phyloP scores from a whole-genome alignment of 2,888 invertebrate genomes.

The Luffia ferchaultella region DNA sequence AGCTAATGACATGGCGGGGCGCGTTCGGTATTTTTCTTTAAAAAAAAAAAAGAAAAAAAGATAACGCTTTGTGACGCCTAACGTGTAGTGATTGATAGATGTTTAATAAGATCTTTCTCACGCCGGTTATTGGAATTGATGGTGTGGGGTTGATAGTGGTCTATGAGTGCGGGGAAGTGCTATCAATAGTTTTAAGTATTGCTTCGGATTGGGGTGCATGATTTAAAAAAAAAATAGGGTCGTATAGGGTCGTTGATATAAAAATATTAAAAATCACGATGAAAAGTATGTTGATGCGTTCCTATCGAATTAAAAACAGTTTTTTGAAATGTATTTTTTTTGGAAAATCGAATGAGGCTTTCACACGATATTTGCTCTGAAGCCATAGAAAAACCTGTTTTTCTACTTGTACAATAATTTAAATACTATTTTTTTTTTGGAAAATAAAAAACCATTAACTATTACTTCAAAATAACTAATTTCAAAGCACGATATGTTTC shows the following conservation, averaged over 20 bases:
- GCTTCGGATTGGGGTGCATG: not conserved
- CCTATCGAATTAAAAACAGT: not conserved
- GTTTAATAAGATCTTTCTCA: constrained; percentile 8
- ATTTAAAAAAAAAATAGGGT: too few species aligned
- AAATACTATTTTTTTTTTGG: too few species aligned
- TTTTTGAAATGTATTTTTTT: not conserved
- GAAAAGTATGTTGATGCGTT: not conserved
- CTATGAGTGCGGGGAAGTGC: not conserved
- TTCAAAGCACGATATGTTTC: not conserved
- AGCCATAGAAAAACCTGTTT: too few species aligned
- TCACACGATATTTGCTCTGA: too few species aligned
- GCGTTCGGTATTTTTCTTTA: not conserved
- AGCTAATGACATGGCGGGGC: constrained; percentile 44
- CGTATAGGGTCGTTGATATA: not conserved
- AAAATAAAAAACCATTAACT: not conserved
- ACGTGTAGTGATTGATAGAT: constrained; percentile 5
- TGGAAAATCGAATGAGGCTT: not conserved
- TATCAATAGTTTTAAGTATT: not conserved
- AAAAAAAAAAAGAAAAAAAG: not conserved
- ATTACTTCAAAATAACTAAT: not conserved
- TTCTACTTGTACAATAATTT: too few species aligned
- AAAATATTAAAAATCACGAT: not conserved
- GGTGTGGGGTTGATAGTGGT: not conserved
- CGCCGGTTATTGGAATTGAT: not conserved
- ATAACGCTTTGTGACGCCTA: not conserved